Conservation (phyloP, 53 echinoderm and acorn worm species). For the Paracentrotus lividus region DNA sequence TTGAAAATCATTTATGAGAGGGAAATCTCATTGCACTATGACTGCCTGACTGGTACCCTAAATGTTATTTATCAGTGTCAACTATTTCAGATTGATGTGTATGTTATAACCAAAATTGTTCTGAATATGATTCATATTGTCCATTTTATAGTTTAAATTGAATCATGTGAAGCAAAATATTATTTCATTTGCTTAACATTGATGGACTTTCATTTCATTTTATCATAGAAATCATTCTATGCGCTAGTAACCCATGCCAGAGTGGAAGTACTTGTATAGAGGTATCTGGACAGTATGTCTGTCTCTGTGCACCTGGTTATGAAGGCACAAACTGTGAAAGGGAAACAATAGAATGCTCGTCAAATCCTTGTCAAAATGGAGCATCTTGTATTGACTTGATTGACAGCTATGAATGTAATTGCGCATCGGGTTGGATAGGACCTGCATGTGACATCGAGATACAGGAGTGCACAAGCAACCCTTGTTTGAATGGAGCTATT, state of each 20-base stretch:
- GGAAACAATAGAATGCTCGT: constrained; percentile 23
- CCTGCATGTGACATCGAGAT: constrained; percentile 52
- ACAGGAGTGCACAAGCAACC: constrained; percentile 56
- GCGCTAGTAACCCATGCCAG: constrained; percentile 76
- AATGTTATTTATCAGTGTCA: too few relatives aligned
- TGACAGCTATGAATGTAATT: constrained; percentile 62
- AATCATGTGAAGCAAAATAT: too few relatives aligned
- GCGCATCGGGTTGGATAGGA: constrained; percentile 68
- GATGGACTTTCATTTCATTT: neutral
- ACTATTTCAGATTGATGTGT: too few relatives aligned
- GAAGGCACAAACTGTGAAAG: constrained; percentile 52
- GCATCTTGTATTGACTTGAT: constrained; percentile 67
- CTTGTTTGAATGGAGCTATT: constrained; percentile 73
- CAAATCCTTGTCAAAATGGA: constrained; percentile 70
- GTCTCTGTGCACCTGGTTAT: constrained; percentile 52
- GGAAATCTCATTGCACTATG: too few relatives aligned
- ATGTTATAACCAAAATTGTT: too few relatives aligned
- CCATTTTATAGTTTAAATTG: too few relatives aligned
- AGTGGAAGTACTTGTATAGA: constrained; percentile 75
- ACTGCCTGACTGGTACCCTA: too few relatives aligned
- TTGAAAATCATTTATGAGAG: too few relatives aligned
- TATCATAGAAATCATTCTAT: constrained; percentile 63
- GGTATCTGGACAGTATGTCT: constrained; percentile 47
- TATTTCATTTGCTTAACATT: too few relatives aligned
- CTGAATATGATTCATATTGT: too few relatives aligned